Conservation (phyloP, 2,797 vertebrate genomes). For the Bovichtus variegatus region DNA sequence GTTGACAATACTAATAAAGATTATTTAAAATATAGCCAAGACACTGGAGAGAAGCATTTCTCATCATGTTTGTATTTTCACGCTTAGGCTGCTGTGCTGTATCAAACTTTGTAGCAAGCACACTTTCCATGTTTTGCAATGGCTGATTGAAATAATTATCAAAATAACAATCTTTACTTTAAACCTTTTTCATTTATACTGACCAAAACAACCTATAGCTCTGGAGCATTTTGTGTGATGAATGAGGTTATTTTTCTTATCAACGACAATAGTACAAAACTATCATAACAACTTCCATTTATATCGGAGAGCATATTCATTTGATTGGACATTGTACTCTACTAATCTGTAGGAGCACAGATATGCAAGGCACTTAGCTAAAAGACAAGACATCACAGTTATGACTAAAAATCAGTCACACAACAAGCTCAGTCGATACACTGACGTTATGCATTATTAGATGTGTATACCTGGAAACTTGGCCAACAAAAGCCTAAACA, state of each 20-base stretch:
- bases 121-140: neutral
- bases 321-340: neutral
- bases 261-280: neutral
- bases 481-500: conserved; percentile 36
- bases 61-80: neutral
- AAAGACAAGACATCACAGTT: conserved; percentile 4
- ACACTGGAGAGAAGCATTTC: neutral
- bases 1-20: neutral
- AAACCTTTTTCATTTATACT: neutral
- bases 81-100: neutral
- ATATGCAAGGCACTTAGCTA: neutral
- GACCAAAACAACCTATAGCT: neutral
- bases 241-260: neutral
- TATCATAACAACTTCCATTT: neutral
- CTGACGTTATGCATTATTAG: conserved; percentile 15
- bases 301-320: neutral
- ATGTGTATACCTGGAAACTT: conserved; percentile 38
- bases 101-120: neutral
- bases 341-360: conserved; percentile 7
- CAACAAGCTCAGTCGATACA: conserved; percentile 5
- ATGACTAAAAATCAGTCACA: conserved; percentile 8
- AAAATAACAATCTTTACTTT: neutral
- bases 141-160: neutral
- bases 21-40: neutral
- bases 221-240: neutral